Evolutionary conservation across 2,797 vertebrate species (phyloP).

Genomic region (Lepus oiostolus): DNA sequence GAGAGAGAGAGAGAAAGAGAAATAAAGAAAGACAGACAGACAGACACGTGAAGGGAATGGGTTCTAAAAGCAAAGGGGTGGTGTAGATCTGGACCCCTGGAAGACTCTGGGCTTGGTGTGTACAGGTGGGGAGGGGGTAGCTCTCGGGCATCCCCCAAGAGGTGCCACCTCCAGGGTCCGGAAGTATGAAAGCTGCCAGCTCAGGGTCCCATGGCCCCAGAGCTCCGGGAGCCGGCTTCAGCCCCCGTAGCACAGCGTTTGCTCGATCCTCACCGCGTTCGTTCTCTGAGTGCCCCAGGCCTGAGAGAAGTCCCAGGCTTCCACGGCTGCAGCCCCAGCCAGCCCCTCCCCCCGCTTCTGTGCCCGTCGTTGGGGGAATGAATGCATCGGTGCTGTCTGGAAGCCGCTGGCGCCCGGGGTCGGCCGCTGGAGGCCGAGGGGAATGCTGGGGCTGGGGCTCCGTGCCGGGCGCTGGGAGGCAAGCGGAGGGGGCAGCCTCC

Average conservation of each 20-base stretch:
- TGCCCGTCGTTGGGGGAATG: neutral
- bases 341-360: fast-evolving
- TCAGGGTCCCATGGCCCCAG: neutral
- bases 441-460: neutral
- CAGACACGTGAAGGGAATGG: too few species aligned
- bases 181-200: neutral
- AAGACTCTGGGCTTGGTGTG: neutral
- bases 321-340: neutral
- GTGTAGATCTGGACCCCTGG: neutral
- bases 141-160: neutral
- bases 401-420: neutral
- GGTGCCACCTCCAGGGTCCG: neutral
- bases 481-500: neutral
- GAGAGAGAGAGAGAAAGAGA: too few species aligned
- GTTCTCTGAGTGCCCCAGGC: too few species aligned
- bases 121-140: neutral
- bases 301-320: too few species aligned
- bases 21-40: too few species aligned
- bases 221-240: neutral
- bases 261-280: neutral
- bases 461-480: neutral
- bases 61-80: neutral
- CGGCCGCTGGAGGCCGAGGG: neutral
- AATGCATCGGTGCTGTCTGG: neutral
- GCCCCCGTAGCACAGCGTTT: neutral